These are phyloP conservation scores for Pollenia angustigena DNA, from an alignment of 2,888 invertebrate genomes.

Conservation along the genomic window DNA sequence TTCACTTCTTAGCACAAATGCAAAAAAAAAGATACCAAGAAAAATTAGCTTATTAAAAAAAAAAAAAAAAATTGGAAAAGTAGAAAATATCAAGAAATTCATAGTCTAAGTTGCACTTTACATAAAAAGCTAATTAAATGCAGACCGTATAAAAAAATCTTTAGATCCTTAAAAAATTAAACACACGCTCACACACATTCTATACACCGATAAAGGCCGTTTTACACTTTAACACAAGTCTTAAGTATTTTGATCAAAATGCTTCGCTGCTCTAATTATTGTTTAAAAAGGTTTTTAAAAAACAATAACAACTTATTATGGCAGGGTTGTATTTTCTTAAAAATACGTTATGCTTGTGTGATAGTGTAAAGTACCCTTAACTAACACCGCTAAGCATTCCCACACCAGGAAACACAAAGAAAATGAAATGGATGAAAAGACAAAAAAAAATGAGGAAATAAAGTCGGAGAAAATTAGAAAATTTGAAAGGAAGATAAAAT, in stretches of 20 bases:
- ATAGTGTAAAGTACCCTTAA: too few relatives aligned
- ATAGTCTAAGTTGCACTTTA: constrained; percentile 48
- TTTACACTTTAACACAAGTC: too few relatives aligned
- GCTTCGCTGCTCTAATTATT: too few relatives aligned
- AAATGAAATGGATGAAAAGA: neutral
- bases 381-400: neutral
- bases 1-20: neutral
- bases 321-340: too few relatives aligned
- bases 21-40: neutral
- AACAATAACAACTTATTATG: too few relatives aligned
- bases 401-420: neutral
- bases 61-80: neutral
- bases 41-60: constrained; percentile 16
- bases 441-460: neutral
- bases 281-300: too few relatives aligned
- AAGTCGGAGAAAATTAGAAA: neutral
- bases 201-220: neutral
- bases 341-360: too few relatives aligned
- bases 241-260: too few relatives aligned
- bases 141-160: constrained; percentile 27
- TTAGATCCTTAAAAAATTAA: neutral
- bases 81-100: constrained; percentile 38
- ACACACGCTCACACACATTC: neutral
- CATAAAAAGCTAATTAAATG: constrained; percentile 62
- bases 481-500: neutral